phyloP scores from a whole-genome alignment of 2,888 invertebrate species.

The Pardosa pseudoannulata region DNA sequence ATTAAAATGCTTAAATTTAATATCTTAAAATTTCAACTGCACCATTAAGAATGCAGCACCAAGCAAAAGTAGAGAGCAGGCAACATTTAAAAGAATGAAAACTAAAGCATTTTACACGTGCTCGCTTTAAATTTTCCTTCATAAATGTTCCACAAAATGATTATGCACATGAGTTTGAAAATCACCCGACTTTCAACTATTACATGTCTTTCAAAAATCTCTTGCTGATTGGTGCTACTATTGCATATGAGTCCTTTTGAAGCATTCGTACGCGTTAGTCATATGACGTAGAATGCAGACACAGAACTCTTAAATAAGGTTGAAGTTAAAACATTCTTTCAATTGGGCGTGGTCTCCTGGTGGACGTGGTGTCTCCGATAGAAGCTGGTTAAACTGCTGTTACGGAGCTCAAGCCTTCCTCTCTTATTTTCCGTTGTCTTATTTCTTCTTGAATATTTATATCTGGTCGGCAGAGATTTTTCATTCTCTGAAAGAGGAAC shows the following conservation, averaged over 20 bases:
- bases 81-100: not conserved
- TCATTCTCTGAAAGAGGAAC: slow-evolving; percentile 85
- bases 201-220: slow-evolving; percentile 18
- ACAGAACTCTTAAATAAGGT: not conserved
- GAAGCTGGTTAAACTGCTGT: slow-evolving; percentile 72
- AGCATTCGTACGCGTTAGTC: not conserved
- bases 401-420: slow-evolving; percentile 68
- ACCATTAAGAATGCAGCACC: not conserved
- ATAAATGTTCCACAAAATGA: slow-evolving; percentile 34
- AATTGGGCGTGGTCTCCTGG: not conserved
- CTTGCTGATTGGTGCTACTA: not conserved
- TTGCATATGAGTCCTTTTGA: not conserved
- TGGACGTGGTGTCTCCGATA: not conserved
- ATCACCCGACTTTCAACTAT: not conserved
- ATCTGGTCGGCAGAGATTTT: slow-evolving; percentile 89
- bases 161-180: slow-evolving; percentile 38
- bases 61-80: slow-evolving; percentile 12
- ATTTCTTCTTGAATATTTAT: slow-evolving; percentile 84
- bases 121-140: slow-evolving; percentile 15
- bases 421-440: slow-evolving; percentile 70
- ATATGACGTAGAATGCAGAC: not conserved
- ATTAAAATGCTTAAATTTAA: not conserved
- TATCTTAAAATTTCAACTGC: not conserved
- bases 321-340: not conserved
- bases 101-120: not conserved